Percentiles rank a stretch among this genome's conserved stretches.
phyloP scores from a whole-genome alignment of 2,113 vertebrate species.

The Amblyopsis rosae region DNA sequence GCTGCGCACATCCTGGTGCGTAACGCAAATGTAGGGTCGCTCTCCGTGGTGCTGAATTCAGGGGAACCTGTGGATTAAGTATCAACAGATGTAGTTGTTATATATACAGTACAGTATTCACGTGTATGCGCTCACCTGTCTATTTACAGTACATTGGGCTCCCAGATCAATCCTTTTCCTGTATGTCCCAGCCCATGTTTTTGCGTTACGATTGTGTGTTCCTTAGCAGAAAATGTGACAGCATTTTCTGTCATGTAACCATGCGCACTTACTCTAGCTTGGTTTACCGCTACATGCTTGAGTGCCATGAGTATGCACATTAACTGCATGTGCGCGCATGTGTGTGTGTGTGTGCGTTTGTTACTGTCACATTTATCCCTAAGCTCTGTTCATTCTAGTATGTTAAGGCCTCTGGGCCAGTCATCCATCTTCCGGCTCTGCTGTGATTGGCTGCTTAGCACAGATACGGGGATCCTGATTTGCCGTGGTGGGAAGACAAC shows the following conservation, averaged over 20 bases:
- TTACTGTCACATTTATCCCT: constrained; percentile 58
- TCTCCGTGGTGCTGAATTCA: too few relatives aligned
- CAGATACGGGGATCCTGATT: constrained; percentile 60
- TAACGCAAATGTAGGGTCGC: too few relatives aligned
- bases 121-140: too few relatives aligned
- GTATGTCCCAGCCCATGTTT: too few relatives aligned
- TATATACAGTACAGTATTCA: too few relatives aligned
- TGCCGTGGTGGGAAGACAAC: constrained; percentile 58
- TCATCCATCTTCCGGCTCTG: constrained; percentile 59
- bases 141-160: too few relatives aligned
- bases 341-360: constrained; percentile 21
- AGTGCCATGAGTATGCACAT: neutral
- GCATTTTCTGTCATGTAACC: neutral
- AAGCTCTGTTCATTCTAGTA: constrained; percentile 48
- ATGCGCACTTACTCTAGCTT: neutral
- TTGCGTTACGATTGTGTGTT: too few relatives aligned
- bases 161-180: too few relatives aligned
- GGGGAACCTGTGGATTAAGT: too few relatives aligned
- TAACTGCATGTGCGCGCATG: neutral
- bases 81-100: too few relatives aligned
- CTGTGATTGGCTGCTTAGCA: constrained; percentile 38
- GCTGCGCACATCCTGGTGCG: too few relatives aligned
- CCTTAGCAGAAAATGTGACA: neutral
- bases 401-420: constrained; percentile 46
- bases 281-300: neutral